These are phyloP conservation scores for Eretmocerus hayati DNA, from an alignment of 2,888 invertebrate species.

Conservation along the genomic window DNA sequence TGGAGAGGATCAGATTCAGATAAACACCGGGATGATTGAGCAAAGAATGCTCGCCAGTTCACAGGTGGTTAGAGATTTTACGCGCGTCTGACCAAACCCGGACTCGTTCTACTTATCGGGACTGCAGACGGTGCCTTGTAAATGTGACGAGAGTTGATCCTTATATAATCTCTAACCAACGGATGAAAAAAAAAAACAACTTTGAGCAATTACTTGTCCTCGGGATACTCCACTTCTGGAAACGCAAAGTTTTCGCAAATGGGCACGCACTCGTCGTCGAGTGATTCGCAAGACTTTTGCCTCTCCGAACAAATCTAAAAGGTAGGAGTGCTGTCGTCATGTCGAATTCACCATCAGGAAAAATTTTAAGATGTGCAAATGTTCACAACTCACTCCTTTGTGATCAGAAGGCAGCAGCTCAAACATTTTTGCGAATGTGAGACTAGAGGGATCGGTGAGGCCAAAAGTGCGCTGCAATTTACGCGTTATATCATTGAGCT, in stretches of 20 bases:
- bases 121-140: no score
- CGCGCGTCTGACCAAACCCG: no score
- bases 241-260: conserved; percentile 30
- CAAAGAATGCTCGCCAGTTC: no score
- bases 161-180: no score
- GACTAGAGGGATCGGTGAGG: conserved; percentile 39
- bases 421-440: conserved; percentile 34
- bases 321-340: no score
- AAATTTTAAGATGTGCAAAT: not conserved
- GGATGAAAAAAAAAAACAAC: not conserved
- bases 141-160: no score
- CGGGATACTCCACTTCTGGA: conserved; percentile 34
- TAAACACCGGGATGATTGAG: no score
- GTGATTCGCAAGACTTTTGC: not conserved
- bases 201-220: conserved; percentile 34
- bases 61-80: no score
- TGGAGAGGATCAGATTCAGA: not conserved
- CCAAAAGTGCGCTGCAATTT: conserved; percentile 53
- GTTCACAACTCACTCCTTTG: conserved; percentile 2
- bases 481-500: conserved; percentile 57
- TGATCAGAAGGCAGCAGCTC: conserved; percentile 31
- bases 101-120: no score
- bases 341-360: no score
- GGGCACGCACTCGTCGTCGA: not conserved
- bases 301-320: not conserved